Base-by-base conservation (phyloP, 2,113 vertebrate genomes). In the Nibea albiflora region DNA sequence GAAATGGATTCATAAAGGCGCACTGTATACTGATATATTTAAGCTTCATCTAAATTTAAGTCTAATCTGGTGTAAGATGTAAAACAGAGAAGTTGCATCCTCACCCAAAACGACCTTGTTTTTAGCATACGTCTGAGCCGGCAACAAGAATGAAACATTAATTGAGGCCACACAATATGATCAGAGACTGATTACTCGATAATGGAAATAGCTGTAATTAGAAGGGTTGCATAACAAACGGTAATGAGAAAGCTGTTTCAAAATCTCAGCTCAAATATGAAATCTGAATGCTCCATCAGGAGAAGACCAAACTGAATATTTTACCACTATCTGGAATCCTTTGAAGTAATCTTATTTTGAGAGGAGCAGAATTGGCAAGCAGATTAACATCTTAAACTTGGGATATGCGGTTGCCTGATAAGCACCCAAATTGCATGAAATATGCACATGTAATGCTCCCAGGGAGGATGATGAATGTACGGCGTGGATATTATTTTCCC, bases 361-460 rank as follows among this genome's bases (percentile, higher is more conserved):
- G 11, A 60, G 67, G 44, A 64, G 66, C 77, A 70, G 61, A 76
- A 79, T 57, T 81, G 66, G 72, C 74, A 69, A 58, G 61, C 54
- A 77, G 85, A 90, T 88, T 81, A 76, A 71, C 71, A 89, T 90
- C 70, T 77, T 79, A 79, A 86, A 90, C 68, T 74, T 78, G 72
- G 63, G 42, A 73, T 75, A 83, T 82, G 60, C 79, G 73, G 54
- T 58, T 86, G 49, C 24, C 52, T 76, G 75, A 81, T 86, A 81
- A 89, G 74, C 60, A 60, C 53, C 57, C 22, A 50, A 16, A 19
- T 52, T 53, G 56, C 35, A 81, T 74, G 71, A 87, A 81, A 85
- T 66, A 86, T 81, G 67, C 77, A 54, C 8, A 47, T 39, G 56
- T 73, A 56, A 74, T 73, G 16, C 80, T 82, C 63, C 69, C 16